Evolutionary conservation across 2,888 invertebrate species (phyloP).

Genomic region (Tenthredo livida): DNA sequence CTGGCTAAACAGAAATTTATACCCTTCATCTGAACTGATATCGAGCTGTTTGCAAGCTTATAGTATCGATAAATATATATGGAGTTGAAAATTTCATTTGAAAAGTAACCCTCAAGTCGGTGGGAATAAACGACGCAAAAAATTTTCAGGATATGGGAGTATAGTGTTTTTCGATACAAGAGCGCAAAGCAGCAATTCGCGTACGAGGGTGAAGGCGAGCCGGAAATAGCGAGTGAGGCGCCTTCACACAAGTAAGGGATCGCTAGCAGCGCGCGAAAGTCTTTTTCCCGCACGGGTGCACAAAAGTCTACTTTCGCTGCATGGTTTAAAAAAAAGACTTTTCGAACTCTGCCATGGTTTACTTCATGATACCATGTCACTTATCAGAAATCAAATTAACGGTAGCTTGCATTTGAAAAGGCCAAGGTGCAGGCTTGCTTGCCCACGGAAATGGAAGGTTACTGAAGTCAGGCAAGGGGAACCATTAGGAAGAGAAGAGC

Average conservation of each 20-base stretch:
- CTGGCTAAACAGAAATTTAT: not conserved
- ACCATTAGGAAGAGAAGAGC: conserved; percentile 26
- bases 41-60: not conserved
- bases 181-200: no score
- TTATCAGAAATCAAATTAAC: conserved; percentile 15
- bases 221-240: no score
- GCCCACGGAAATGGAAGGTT: conserved; percentile 23
- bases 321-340: not conserved
- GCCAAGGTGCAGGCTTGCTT: not conserved
- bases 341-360: not conserved
- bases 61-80: not conserved
- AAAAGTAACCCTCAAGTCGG: not conserved
- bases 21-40: not conserved
- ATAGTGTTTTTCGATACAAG: no score
- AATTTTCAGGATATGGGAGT: not conserved
- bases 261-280: no score
- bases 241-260: no score
- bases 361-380: not conserved
- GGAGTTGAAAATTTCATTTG: not conserved
- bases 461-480: not conserved
- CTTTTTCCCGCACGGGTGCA: no score
- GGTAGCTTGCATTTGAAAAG: not conserved
- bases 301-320: no score
- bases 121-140: not conserved
- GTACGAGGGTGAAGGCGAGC: no score